Percentiles rank a stretch among this genome's conserved stretches.
phyloP scores from a whole-genome alignment of 2,888 invertebrate genomes.

The Deilephila porcellus region DNA sequence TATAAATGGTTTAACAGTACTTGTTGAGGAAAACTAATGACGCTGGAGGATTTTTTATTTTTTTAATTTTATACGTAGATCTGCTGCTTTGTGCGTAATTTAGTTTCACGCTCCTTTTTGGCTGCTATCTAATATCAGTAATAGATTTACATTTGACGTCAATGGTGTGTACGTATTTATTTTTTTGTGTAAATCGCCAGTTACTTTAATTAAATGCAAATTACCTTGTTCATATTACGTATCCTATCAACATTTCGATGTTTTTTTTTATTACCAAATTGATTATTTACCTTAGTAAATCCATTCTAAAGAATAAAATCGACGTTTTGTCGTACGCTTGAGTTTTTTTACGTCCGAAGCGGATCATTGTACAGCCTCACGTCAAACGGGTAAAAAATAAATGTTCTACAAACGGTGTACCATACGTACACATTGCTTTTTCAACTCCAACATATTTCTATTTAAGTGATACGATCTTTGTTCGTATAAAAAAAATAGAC shows the following conservation, averaged over 20 bases:
- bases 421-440: slow-evolving; percentile 40
- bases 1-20: not conserved
- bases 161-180: not conserved
- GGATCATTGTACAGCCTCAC: not conserved
- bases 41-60: not conserved
- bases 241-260: not conserved
- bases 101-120: not conserved
- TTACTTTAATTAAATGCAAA: not conserved
- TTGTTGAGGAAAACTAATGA: slow-evolving; percentile 4
- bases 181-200: not conserved
- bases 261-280: not conserved
- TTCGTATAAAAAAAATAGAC: slow-evolving; percentile 58
- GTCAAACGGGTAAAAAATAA: slow-evolving; percentile 9
- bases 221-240: not conserved
- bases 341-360: not conserved
- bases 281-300: not conserved
- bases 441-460: slow-evolving; percentile 50
- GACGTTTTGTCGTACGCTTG: not conserved
- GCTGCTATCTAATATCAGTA: not conserved
- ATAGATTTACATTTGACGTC: slow-evolving; percentile 1
- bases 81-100: slow-evolving; percentile 4
- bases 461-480: slow-evolving; percentile 57
- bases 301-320: not conserved
- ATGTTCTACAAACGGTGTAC: slow-evolving; percentile 13
- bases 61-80: not conserved